A percentile compares a stretch with the other conserved stretches of the same genome.
Evolutionary conservation across 2,797 vertebrate genomes (phyloP).

Genomic region (Ciconia nigra): DNA sequence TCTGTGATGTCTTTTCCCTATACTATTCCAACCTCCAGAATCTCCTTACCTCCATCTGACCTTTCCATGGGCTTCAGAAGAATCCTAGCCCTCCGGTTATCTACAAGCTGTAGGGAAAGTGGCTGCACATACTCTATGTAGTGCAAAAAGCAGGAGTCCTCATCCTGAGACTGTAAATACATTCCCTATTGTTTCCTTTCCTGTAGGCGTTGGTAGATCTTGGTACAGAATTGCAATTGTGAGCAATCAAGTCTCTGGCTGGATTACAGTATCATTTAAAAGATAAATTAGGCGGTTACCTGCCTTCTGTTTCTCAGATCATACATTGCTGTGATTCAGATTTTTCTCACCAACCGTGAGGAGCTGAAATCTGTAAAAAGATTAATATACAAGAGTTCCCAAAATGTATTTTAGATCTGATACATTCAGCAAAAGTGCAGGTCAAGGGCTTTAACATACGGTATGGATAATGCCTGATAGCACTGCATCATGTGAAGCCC

Average conservation of each 20-base stretch:
- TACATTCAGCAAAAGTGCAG: not conserved
- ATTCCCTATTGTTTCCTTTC: not conserved
- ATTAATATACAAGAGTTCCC: not conserved
- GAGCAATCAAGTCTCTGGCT: not conserved
- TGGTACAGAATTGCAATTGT: accelerated
- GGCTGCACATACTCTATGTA: not conserved
- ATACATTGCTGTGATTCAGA: not conserved
- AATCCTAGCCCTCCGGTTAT: not conserved
- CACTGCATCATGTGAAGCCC: not conserved
- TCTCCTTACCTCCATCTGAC: not conserved
- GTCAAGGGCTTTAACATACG: not conserved
- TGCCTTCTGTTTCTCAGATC: not conserved
- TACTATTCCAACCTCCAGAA: not conserved
- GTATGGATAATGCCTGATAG: not conserved
- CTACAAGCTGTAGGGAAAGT: not conserved
- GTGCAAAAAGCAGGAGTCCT: not conserved
- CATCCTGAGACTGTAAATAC: not conserved
- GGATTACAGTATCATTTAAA: not conserved
- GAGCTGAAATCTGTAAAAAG: not conserved
- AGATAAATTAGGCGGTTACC: not conserved
- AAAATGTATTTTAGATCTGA: not conserved
- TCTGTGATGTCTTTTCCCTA: not conserved
- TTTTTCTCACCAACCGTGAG: not conserved
- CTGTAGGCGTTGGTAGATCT: not conserved
- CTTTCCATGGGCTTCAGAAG: not conserved